Conservation (phyloP, 2,113 vertebrate species). For the Jaculus jaculus region DNA sequence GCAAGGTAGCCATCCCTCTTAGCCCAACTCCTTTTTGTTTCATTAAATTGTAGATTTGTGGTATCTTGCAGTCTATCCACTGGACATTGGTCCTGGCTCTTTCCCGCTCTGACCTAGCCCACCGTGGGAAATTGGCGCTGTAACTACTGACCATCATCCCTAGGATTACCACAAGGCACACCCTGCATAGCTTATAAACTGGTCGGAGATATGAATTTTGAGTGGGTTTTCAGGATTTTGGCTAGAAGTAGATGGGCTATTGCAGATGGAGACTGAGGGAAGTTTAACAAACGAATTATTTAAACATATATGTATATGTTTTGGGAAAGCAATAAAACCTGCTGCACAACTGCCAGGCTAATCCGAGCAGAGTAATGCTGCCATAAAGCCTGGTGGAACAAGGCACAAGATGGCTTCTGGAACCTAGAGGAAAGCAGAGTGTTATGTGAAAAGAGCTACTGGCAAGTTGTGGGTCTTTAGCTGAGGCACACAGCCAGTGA, state of each 20-base stretch:
- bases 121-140: background rate
- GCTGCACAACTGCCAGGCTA: background rate
- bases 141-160: background rate
- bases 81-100: background rate
- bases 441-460: background rate
- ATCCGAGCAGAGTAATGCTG: background rate
- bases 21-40: background rate
- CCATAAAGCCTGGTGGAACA: background rate
- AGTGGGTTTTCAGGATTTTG: conserved; percentile 38
- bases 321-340: conserved; percentile 34
- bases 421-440: background rate
- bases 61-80: background rate
- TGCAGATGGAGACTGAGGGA: conserved; percentile 11
- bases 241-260: background rate
- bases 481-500: background rate
- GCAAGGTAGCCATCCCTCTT: background rate
- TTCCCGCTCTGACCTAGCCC: background rate
- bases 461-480: background rate
- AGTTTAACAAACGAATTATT: background rate
- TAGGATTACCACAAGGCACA: background rate
- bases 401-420: background rate
- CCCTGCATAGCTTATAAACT: background rate
- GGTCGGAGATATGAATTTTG: background rate
- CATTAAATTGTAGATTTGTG: background rate
- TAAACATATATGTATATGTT: background rate